A percentile compares a stretch with the other conserved stretches of the same genome.
phyloP scores from a whole-genome alignment of 2,888 invertebrate genomes.

The Thelaira solivaga region DNA sequence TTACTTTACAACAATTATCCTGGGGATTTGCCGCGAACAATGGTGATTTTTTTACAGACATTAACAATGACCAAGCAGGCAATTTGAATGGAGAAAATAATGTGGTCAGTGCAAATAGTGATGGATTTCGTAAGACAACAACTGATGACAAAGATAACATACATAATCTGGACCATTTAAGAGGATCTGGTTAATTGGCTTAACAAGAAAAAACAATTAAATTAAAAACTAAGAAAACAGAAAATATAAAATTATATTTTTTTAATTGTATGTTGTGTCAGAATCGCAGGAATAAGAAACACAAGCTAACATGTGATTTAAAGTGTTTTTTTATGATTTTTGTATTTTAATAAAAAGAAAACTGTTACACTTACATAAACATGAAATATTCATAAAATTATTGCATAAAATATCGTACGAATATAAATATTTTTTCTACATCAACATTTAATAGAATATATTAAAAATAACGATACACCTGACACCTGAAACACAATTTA shows the following conservation, averaged over 20 bases:
- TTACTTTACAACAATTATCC: conserved; percentile 54
- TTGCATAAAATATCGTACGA: conserved; percentile 43
- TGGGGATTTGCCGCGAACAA: conserved; percentile 36
- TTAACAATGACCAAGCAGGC: neutral
- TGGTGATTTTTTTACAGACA: neutral
- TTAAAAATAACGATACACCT: conserved; percentile 26
- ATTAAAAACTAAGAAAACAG: conserved; percentile 6
- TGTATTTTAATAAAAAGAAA: too few relatives aligned
- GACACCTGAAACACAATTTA: neutral
- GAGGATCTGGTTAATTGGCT: conserved; percentile 59
- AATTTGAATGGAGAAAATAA: neutral
- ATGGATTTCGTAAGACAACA: neutral
- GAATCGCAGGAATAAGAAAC: neutral
- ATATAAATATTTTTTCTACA: neutral
- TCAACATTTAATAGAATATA: conserved; percentile 2
- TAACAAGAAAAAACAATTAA: conserved; percentile 21
- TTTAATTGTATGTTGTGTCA: neutral
- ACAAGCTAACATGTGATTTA: conserved; percentile 8
- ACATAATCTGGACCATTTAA: conserved; percentile 42
- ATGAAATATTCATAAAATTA: conserved; percentile 20
- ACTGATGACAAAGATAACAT: conserved; percentile 11
- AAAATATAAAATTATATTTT: neutral
- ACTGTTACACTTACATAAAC: too few relatives aligned
- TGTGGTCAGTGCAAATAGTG: neutral
- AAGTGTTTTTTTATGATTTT: neutral